phyloP scores from a whole-genome alignment of 1,140 invertebrate genomes.

The Ericerus pela region DNA sequence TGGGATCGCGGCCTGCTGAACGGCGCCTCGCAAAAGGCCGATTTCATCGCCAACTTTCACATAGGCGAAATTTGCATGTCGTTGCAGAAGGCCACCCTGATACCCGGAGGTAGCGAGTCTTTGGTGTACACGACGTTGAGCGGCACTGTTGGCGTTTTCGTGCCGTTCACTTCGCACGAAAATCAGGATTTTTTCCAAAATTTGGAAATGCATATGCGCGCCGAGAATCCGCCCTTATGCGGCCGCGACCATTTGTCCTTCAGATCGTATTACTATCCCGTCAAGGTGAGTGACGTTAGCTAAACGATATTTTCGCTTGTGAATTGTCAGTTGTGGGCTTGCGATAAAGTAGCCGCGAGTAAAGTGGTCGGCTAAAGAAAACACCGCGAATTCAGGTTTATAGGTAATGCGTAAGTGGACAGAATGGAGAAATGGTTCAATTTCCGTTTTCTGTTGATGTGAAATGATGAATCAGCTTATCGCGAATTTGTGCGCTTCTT shows the following conservation, averaged over 20 bases:
- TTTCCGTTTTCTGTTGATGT: no score
- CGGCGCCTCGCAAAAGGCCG: constrained; percentile 94
- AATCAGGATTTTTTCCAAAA: constrained; percentile 99
- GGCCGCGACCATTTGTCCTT: constrained; percentile 95
- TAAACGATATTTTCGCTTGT: no score
- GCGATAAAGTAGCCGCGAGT: no score
- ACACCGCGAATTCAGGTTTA: no score
- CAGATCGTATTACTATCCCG: constrained; percentile 93
- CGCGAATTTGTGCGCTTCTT: no score
- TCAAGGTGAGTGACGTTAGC: constrained; percentile 52
- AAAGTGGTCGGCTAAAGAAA: no score
- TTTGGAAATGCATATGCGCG: constrained; percentile 98
- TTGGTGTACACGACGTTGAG: constrained; percentile 91
- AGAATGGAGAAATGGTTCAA: no score
- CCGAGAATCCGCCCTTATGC: constrained; percentile 88
- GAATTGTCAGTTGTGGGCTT: no score
- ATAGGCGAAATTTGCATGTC: constrained; percentile 88
- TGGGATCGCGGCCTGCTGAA: constrained; percentile 95
- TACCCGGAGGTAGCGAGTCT: constrained; percentile 92
- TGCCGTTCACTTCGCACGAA: constrained; percentile 95
- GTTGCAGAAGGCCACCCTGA: constrained; percentile 82
- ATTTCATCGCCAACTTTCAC: constrained; percentile 82
- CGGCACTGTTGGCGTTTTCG: constrained; percentile 87
- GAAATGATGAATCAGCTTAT: no score
- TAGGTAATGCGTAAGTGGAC: no score